These are phyloP conservation scores for Anadara kagoshimensis DNA, from an alignment of 1,140 invertebrate species.

Conservation along the genomic window DNA sequence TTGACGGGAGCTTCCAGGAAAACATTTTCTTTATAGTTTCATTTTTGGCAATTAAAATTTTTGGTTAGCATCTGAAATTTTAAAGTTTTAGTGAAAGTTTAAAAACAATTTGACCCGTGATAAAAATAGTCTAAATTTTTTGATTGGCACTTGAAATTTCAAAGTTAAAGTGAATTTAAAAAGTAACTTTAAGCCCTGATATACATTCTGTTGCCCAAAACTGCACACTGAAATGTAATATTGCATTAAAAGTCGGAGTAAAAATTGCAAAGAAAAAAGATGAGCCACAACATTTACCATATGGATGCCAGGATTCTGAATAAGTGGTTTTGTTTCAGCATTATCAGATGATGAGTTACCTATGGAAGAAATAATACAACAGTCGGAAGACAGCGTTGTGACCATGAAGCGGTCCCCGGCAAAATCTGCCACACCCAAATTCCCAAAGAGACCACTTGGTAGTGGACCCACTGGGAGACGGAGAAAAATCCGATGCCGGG, in stretches of 20 bases:
- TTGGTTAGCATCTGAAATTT: no score
- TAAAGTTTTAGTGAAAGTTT: no score
- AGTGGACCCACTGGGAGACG: slow-evolving; percentile 23
- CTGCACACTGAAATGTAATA: neutral
- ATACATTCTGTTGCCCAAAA: no score
- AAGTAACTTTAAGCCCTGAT: no score
- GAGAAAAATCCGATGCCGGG: slow-evolving; percentile 71
- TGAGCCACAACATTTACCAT: neutral
- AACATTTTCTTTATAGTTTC: no score
- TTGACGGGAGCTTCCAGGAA: no score
- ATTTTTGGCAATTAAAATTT: no score
- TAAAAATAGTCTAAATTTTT: no score
- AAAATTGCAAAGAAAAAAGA: neutral
- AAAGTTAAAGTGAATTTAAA: no score
- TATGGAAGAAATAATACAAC: slow-evolving; percentile 61
- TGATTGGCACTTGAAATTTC: no score
- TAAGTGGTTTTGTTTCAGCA: slow-evolving; percentile 20
- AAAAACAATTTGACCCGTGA: no score
- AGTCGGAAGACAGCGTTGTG: slow-evolving; percentile 42
- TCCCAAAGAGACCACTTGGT: neutral
- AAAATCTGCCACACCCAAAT: slow-evolving; percentile 23
- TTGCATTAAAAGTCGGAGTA: no score
- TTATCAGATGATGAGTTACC: slow-evolving; percentile 61
- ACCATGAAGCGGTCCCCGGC: slow-evolving; percentile 44
- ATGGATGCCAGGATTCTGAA: neutral